Base-by-base conservation (phyloP, 2,888 invertebrate genomes). In the Drosophila prostipennis region DNA sequence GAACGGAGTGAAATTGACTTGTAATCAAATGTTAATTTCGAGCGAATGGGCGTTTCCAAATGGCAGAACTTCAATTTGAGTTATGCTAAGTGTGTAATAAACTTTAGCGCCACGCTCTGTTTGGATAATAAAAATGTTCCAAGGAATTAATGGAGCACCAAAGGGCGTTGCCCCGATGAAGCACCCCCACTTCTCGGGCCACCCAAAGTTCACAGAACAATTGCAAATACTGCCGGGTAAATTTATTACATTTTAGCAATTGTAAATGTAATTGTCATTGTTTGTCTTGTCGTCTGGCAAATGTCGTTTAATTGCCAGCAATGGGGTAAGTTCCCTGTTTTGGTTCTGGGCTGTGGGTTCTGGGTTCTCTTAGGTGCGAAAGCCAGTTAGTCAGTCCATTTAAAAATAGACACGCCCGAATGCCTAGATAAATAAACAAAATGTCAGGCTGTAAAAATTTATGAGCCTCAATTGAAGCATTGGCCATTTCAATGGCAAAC, bases 241-340 rank as follows among this genome's bases (percentile, higher is more conserved):
- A 80, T 82, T 82, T 82, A 82, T 82, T 82, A 82, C 82, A 82
- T 68, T 87, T 83, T 57, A 86, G 89, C 84, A 88, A 87, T 83
- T 86, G 87, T 79, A 86, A 87, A 76, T 81, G 82, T 81, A 87
- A 85, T 83, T 88, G 89, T 84, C 87, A 83, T 83, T 88, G 85
- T 83, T 83, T 87, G 84, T 80, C 78, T 80, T 80, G 83, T 77
- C 76, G 84, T 83, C 88, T 88, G 83, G 83, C 74, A 77, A 87
- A 73, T 79, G 80, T 83, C 80, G 74, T 88, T 77, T 88, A 84
- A 84, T 84, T 86, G 89, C 87, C 83, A 61, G 19, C 51, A 23
- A 45, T 19, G 51, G 23, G 49, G 34, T 46, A 49, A 51, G 39
- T 23, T 42, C 16, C 13, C 42, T 13, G 42, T 1, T 42, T 32